Conservation (phyloP, 1,140 invertebrate genomes). For the Copidosoma floridanum region DNA sequence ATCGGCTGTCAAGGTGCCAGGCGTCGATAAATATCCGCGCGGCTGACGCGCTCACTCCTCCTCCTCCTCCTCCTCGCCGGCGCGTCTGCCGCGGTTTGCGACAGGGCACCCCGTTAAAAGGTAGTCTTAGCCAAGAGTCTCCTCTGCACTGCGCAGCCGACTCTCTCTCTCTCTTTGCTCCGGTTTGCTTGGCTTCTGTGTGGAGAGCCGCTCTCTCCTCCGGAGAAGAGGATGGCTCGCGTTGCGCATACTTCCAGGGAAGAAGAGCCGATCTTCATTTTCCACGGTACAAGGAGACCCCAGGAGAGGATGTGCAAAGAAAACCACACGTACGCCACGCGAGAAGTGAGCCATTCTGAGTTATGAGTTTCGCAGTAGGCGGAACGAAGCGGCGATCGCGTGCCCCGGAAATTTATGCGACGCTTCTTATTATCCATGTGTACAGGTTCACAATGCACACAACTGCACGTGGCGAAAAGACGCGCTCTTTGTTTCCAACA, state of each 20-base stretch:
- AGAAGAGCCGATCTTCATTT: conserved; percentile 21
- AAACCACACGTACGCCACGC: conserved; percentile 5
- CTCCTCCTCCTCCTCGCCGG: too few species aligned
- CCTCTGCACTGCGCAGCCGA: too few species aligned
- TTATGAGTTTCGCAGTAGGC: conserved; percentile 22
- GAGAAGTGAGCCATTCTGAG: conserved; percentile 17
- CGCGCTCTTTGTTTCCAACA: conserved; percentile 2
- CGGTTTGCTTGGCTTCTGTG: background rate
- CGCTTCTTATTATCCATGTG: too few species aligned
- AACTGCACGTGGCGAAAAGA: conserved; percentile 7
- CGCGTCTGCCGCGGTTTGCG: conserved; percentile 19
- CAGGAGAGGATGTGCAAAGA: too few species aligned
- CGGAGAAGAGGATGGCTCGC: background rate
- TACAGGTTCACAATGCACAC: too few species aligned
- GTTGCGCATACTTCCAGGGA: conserved; percentile 3
- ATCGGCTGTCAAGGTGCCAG: conserved; percentile 40
- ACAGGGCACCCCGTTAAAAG: conserved; percentile 22
- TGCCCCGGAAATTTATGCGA: conserved; percentile 14
- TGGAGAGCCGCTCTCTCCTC: background rate
- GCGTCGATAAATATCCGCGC: conserved; percentile 41
- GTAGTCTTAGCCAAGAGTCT: background rate
- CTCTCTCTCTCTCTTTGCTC: background rate
- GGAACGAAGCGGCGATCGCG: background rate
- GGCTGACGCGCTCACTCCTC: conserved; percentile 6
- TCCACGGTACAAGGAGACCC: too few species aligned